Evolutionary conservation across 2,888 invertebrate genomes (phyloP), one percentile per base, ranked within the genome.

Genomic region (Gymnoscelis rufifasciata): DNA sequence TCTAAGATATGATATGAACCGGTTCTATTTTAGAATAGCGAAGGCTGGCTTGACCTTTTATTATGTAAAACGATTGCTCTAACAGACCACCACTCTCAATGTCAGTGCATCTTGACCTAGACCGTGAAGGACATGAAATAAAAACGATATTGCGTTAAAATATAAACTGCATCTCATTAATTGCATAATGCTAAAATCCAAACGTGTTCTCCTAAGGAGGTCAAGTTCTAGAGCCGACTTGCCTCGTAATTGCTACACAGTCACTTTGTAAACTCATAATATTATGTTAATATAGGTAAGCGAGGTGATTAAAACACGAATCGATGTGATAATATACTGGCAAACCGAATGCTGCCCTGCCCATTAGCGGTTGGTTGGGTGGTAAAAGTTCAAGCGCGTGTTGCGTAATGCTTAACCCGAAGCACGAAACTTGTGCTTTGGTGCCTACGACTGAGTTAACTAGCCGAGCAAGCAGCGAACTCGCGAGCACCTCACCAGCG

Each of bases 191-290:
- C 68, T 68, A 68, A 73, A 73, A 69, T 61, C 57, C 60, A 70
- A 77, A 78, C 76, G 66, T 69, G 72, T 76, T 78, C 65, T 59
- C 52, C 53, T 68, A 81, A 81, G 71, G 77, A 70, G 81, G 82
- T 79, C 81, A 83, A 82, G 82, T 82, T 82, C 78, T 74, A 70
- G 67, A 67, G 64, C 66, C 60, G 57, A 62, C 63, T 71, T 60
- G 59, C 69, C 64, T 68, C 62, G 64, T 62, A 60, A 65, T 64
- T 63, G 66, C 66, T 47, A 58, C 45, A 59, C 61, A 61, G 62
- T 60, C 54, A 59, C 56, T 65, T 52, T 62, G 59, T 63, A 60
- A 63, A 67, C 59, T 66, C 56, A 64, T 67, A 64, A 62, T 64
- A 59, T 59, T 63, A 65, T 62, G 61, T 52, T 63, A 65, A 61